Evolutionary conservation across 2,888 invertebrate species (phyloP).

Genomic region (Orthonevra nobilis): DNA sequence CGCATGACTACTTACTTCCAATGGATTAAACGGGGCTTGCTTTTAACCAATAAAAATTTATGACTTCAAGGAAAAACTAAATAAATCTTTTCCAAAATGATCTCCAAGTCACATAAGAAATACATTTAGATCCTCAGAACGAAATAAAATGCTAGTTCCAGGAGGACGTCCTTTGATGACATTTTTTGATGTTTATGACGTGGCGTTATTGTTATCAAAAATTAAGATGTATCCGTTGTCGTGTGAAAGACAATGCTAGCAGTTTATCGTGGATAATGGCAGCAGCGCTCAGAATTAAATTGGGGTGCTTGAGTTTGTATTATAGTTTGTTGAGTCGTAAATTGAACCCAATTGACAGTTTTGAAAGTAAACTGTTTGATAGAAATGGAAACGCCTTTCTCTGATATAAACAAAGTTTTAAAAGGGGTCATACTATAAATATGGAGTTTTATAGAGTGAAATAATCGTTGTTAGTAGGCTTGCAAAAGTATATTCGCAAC

Average conservation of each 20-base stretch:
- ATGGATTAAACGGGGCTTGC: too few relatives aligned
- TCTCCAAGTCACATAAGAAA: conserved; percentile 16
- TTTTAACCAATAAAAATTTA: too few relatives aligned
- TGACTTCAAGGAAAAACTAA: too few relatives aligned
- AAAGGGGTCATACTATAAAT: conserved; percentile 24
- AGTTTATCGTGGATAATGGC: conserved; percentile 37
- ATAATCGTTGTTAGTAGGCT: too few relatives aligned
- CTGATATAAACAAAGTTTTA: neutral
- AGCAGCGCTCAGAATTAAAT: neutral
- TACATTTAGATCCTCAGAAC: neutral
- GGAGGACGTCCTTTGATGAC: conserved; percentile 25
- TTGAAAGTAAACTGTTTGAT: conserved; percentile 3
- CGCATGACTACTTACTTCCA: conserved; percentile 18
- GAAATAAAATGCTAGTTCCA: too few relatives aligned
- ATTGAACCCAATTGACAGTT: conserved; percentile 39
- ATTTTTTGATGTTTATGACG: conserved; percentile 44
- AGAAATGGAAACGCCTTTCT: conserved; percentile 28
- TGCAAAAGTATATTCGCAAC: too few relatives aligned
- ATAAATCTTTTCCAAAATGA: conserved; percentile 17
- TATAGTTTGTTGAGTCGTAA: conserved; percentile 25
- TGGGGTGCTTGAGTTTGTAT: conserved; percentile 3
- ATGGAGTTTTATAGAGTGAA: conserved; percentile 16
- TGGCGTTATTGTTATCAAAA: conserved; percentile 21
- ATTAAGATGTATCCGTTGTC: conserved; percentile 18
- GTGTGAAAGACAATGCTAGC: conserved; percentile 24